Percentiles rank a stretch among this genome's conserved stretches.
These are phyloP conservation scores for Druon quercuslanigerum DNA, from an alignment of 1,140 invertebrate species.

Conservation along the genomic window DNA sequence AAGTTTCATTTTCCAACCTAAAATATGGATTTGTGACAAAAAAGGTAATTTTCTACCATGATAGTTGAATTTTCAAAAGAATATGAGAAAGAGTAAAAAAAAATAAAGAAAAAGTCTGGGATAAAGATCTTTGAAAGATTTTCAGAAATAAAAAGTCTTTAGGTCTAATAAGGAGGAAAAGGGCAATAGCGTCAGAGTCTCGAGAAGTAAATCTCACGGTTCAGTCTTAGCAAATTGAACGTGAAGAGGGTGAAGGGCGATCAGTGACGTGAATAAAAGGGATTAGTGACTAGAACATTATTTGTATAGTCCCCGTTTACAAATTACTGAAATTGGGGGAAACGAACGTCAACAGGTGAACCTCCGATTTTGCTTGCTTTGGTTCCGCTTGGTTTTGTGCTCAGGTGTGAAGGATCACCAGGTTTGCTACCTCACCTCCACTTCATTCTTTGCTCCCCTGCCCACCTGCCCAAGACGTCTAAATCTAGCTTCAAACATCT, in stretches of 20 bases:
- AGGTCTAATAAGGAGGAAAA: too few relatives aligned
- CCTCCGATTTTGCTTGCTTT: conserved; percentile 17
- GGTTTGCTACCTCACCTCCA: conserved; percentile 22
- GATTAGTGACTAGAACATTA: conserved; percentile 13
- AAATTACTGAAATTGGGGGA: conserved; percentile 24
- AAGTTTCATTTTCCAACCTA: too few relatives aligned
- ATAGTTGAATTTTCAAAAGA: too few relatives aligned
- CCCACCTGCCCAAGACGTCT: background rate
- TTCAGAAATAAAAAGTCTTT: too few relatives aligned
- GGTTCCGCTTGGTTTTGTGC: conserved; percentile 15
- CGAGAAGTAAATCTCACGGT: background rate
- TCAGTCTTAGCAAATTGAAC: background rate
- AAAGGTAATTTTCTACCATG: too few relatives aligned
- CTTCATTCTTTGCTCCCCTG: conserved; percentile 18
- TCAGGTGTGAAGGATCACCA: conserved; percentile 16
- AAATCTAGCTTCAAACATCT: conserved; percentile 5
- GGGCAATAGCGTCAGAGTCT: background rate
- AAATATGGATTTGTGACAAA: too few relatives aligned
- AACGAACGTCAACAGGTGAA: conserved; percentile 18
- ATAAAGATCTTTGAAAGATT: too few relatives aligned
- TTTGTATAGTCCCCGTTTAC: conserved; percentile 4
- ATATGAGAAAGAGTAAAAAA: too few relatives aligned
- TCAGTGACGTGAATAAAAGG: conserved; percentile 4
- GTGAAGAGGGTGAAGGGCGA: conserved; percentile 10
- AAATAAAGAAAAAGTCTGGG: too few relatives aligned